phyloP scores from a whole-genome alignment of 2,113 vertebrate genomes.

The Acrocephalus kingi region DNA sequence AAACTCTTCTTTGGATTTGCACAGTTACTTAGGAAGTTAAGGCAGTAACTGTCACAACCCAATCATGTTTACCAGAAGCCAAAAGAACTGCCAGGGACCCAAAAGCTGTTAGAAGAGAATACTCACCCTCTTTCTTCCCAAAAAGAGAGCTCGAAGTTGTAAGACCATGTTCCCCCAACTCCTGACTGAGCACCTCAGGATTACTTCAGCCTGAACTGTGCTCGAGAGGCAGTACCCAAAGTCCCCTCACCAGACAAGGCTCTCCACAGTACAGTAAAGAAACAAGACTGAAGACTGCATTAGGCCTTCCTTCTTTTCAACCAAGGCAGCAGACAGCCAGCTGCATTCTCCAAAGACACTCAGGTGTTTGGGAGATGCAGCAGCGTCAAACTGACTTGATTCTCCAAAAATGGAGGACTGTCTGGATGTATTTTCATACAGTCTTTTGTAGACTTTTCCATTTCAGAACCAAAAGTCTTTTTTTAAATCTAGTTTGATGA shows the following conservation, averaged over 20 bases:
- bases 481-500: background rate
- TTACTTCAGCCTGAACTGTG: background rate
- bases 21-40: background rate
- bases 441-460: rapidly evolving
- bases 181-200: background rate
- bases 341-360: background rate
- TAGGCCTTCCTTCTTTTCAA: background rate
- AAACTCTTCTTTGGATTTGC: background rate
- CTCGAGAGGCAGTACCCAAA: rapidly evolving
- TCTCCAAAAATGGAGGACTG: background rate
- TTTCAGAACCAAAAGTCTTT: background rate
- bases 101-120: background rate
- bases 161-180: background rate
- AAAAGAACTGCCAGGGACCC: background rate
- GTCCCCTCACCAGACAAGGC: too few relatives aligned
- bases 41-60: background rate
- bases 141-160: background rate
- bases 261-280: background rate
- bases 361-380: background rate
- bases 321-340: background rate
- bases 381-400: background rate
- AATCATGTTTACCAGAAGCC: background rate
- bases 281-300: background rate
- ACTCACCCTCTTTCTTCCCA: background rate
- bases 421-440: background rate